Conservation (phyloP, 2,888 invertebrate species). For the Cheilosia urbana region DNA sequence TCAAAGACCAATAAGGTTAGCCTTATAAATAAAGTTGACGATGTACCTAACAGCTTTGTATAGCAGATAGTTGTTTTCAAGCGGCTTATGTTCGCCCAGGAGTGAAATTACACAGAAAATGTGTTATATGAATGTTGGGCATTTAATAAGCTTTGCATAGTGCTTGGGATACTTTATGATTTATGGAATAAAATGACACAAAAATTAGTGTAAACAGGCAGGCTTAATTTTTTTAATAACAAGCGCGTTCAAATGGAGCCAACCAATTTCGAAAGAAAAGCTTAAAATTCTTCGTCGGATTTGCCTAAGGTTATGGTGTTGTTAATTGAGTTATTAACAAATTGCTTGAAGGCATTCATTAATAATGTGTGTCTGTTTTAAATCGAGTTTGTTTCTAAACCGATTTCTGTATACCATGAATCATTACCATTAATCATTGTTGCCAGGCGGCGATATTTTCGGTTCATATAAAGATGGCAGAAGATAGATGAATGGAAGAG, state of each 20-base stretch:
- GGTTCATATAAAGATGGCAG: neutral
- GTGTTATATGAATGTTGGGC: neutral
- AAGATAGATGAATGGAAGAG: neutral
- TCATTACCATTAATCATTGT: neutral
- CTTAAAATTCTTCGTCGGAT: conserved; percentile 27
- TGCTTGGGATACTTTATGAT: conserved; percentile 12
- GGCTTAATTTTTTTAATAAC: conserved; percentile 9
- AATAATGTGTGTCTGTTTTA: neutral
- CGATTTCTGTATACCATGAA: neutral
- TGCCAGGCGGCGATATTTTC: neutral
- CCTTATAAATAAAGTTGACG: neutral
- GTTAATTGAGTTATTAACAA: conserved; percentile 18
- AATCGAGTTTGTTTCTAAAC: too few species aligned
- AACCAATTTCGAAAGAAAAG: neutral
- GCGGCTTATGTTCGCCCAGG: conserved; percentile 13
- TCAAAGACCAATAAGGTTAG: neutral
- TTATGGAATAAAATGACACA: neutral
- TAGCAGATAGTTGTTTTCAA: neutral
- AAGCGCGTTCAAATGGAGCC: neutral
- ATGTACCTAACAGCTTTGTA: conserved; percentile 1
- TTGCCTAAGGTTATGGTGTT: conserved; percentile 7
- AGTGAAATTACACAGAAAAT: conserved; percentile 2
- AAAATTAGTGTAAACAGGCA: conserved; percentile 6
- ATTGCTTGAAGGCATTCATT: neutral
- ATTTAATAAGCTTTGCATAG: neutral